Evolutionary conservation across 1,140 invertebrate species (phyloP), one percentile per base, ranked within the genome.

Genomic region (Drosophila sproati): DNA sequence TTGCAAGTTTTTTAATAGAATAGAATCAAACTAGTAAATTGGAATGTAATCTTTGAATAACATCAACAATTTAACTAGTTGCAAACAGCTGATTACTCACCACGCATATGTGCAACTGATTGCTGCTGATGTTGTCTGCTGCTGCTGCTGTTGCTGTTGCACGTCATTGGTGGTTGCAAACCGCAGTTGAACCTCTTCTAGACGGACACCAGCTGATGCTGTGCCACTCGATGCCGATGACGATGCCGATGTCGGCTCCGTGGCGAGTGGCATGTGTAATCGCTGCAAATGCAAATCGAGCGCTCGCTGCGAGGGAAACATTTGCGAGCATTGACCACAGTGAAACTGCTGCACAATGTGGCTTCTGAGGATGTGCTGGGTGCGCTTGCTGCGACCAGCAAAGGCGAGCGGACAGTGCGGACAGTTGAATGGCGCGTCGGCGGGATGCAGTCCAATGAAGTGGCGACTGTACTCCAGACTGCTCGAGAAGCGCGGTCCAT

Each of bases 371-470:
- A 92, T 91, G 62, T 92, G 91, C 66, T 92, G 87, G 20, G 80
- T 87, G 4, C 91, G 83, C 51, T 92, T 86, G 10, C 54, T 86
- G 32, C 91, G 59, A 4, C 87, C 71, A 31, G 79, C 68, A 52
- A 92, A 92, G 1, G 85, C 63, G 50, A 81, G 56, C 0, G 91
- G 81, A 20, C 91, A 92, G 39, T 92, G 83, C 4, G 87, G 91
- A 64, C 91, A 92, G 43, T 86, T 92, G 47, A 86, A 92, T 0
- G 91, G 91, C 7, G 85, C 82, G 45, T 77, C 73, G 0, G 77
- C 83, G 7, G 91, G 91, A 61, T 92, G 91, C 47, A 87, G 72
- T n/a, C 83, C 91, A 28, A 92, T 92, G 50, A 92, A 92, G 32
- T 92, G 91, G 2, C 74, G 78, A 52, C 91, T 92, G 37, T 92